Evolutionary conservation across 2,113 vertebrate species (phyloP).

Genomic region (Rhipidura dahli): DNA sequence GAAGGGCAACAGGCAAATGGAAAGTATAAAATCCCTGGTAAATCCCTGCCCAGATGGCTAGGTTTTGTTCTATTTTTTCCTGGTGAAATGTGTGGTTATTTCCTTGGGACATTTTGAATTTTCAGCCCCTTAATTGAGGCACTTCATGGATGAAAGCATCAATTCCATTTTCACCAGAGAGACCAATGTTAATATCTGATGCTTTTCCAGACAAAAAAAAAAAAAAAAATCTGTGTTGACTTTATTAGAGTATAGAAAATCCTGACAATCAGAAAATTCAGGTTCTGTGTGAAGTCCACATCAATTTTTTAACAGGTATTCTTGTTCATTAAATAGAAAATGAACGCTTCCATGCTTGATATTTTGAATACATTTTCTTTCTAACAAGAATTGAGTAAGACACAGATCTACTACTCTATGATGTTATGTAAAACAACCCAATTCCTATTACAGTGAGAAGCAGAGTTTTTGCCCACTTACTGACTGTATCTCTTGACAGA

Average conservation of each 20-base stretch:
- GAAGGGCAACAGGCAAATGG: background rate
- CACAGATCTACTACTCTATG: background rate
- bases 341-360: fast-evolving
- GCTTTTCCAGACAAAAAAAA: background rate
- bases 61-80: background rate
- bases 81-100: background rate
- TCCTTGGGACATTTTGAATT: background rate
- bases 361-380: background rate
- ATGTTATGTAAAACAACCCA: background rate
- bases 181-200: background rate
- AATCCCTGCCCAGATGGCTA: background rate
- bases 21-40: background rate
- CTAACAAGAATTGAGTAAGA: background rate
- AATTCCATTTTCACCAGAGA: background rate
- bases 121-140: background rate
- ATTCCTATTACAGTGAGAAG: background rate
- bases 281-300: background rate
- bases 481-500: background rate
- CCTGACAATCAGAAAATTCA: background rate
- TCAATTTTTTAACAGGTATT: background rate
- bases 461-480: background rate
- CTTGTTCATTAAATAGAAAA: background rate
- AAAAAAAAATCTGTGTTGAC: background rate
- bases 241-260: background rate
- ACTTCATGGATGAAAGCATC: background rate